phyloP scores from a whole-genome alignment of 2,888 invertebrate genomes.

The Minunthozetes semirufus region DNA sequence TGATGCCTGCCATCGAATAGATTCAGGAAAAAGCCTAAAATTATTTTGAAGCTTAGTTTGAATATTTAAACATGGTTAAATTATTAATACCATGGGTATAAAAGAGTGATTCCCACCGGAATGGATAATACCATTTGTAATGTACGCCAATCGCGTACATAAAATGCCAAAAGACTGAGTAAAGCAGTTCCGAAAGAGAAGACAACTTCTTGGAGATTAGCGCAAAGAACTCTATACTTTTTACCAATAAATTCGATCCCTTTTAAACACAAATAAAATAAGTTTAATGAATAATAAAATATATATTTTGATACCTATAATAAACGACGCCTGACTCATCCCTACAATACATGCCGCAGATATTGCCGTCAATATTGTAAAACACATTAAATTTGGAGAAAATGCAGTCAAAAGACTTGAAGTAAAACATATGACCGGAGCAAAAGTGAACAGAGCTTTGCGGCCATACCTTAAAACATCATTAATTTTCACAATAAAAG shows the following conservation, averaged over 20 bases:
- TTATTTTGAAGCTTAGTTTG: not conserved
- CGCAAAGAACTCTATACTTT: slow-evolving; percentile 20
- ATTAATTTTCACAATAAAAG: not conserved
- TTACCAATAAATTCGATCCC: slow-evolving; percentile 29
- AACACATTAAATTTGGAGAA: slow-evolving; percentile 1
- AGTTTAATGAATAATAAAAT: not conserved
- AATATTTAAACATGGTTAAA: not conserved
- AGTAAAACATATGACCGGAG: not conserved
- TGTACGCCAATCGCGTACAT: slow-evolving; percentile 23
- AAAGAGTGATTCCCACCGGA: not conserved
- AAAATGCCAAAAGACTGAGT: slow-evolving; percentile 1
- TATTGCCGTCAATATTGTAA: slow-evolving; percentile 4
- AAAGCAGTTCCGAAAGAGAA: slow-evolving; percentile 24
- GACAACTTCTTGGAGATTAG: slow-evolving; percentile 3
- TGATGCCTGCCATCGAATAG: slow-evolving; percentile 33
- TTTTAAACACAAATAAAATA: slow-evolving; percentile 8
- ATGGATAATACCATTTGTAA: slow-evolving; percentile 8
- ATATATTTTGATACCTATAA: slow-evolving; percentile 4
- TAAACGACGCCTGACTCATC: slow-evolving; percentile 28
- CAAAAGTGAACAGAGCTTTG: not conserved
- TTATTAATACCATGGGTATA: slow-evolving; percentile 16
- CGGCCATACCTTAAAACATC: slow-evolving; percentile 29
- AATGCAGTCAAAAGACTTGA: slow-evolving; percentile 23
- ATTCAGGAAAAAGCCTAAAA: slow-evolving; percentile 31
- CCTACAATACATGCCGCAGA: slow-evolving; percentile 23